Base-by-base conservation (phyloP, 2,888 invertebrate species). In the Labia minor region DNA sequence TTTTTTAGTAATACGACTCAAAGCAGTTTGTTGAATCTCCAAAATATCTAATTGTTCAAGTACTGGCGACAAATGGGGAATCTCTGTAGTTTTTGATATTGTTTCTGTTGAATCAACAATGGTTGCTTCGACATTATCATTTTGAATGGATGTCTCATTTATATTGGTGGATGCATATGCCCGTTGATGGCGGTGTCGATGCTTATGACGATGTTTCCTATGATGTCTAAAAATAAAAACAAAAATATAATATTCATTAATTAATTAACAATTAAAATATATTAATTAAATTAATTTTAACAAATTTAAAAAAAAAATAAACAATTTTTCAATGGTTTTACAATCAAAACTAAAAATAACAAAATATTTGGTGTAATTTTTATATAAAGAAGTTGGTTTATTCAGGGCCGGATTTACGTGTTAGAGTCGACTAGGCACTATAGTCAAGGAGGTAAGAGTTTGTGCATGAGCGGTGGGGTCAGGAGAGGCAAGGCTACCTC, bases 131-230 rank as follows among this genome's bases (percentile, higher is more conserved):
- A 18, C 19, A 16, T 62, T 62, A 11, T 11, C 62, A 62, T 19
- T 3, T 16, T 19, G 19, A n/a, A 11, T 19, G 20, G 10, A 18
- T 11, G 19, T 20, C n/a, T 10, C 16, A 62, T 11, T 11, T 20
- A 18, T 3, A 11, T 20, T 19, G 64, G 10, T 16, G 16, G 64
- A 11, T 11, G 14, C 11, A 64, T 18, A 18, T 18, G 19, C 33
- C 74, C 88, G 85, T 74, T 88, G 89, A 76, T 87, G 86, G 73
- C 90, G 90, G 77, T 90, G 90, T 71, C 85, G 85, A 73, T 89
- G 88, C 69, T 85, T 86, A 75, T 89, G 90, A 76, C 89, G 89
- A 72, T 90, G 89, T 73, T 89, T 89, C 68, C 83, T 82, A 68
- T 85, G 82, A 71, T 78, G 76, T 69, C 77, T 77, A 65, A 18